Evolutionary conservation across 2,888 invertebrate species (phyloP).

Genomic region (Dione vanillae): DNA sequence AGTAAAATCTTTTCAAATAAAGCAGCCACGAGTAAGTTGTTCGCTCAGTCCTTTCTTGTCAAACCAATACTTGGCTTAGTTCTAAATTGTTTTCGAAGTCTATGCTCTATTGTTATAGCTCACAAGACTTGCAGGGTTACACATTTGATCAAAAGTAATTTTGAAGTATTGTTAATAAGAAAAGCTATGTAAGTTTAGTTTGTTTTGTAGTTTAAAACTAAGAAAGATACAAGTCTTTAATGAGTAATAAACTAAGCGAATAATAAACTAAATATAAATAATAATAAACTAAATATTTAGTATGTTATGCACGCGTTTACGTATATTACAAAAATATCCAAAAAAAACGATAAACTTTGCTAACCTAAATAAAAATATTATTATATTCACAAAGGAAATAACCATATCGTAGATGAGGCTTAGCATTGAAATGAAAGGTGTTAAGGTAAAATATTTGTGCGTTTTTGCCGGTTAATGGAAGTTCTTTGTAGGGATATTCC

Average conservation of each 20-base stretch:
- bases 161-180: not conserved
- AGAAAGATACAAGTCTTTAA: not conserved
- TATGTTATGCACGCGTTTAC: not conserved
- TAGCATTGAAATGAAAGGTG: constrained; percentile 50
- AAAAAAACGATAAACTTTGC: not conserved
- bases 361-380: constrained; percentile 16
- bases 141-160: not conserved
- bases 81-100: constrained; percentile 19
- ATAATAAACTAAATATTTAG: not conserved
- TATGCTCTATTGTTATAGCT: constrained; percentile 15
- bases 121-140: constrained; percentile 1
- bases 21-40: not conserved
- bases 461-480: constrained; percentile 81
- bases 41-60: constrained; percentile 13
- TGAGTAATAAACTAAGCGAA: not conserved
- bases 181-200: constrained; percentile 5
- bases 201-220: not conserved
- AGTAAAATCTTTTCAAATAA: constrained; percentile 16
- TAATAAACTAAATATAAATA: not conserved
- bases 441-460: constrained; percentile 62
- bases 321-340: not conserved
- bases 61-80: constrained; percentile 15
- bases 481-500: constrained; percentile 80
- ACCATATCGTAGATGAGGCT: constrained; percentile 41
- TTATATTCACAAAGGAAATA: constrained; percentile 22